Evolutionary conservation across 2,113 vertebrate species (phyloP), one percentile per base, ranked within the genome.

Genomic region (Rhinoderma darwinii): DNA sequence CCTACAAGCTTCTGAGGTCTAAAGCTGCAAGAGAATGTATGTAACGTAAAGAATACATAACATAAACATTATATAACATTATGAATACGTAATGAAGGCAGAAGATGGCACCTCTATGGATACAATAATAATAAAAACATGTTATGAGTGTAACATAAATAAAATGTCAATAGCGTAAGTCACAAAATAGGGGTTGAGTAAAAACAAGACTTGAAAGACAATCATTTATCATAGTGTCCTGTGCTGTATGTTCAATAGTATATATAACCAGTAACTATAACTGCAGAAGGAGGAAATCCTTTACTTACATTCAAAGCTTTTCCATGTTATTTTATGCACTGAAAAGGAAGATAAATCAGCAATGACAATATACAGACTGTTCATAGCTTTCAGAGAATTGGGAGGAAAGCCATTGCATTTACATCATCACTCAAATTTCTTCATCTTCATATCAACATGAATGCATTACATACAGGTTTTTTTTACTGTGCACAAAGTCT

Each of bases 401-500:
- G 56, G 39, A 68, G 27, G 18, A 32, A 84, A 84, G 25, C 83
- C 72, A 84, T 43, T n/a, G 43, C 41, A 54, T 80, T 15, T 39
- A 72, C 54, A 54, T 47, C 50, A 66, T 66, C 41, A 47, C 35
- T 61, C 56, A 37, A 30, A 59, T 63, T 75, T 75, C 68, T 50
- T 74, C 50, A 72, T 54, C 30, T 51, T 78, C 81, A 72, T 86
- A 70, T 59, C 50, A 66, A 70, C 76, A 86, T 86, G 35, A 80
- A 44, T 17, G 78, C 73, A 84, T 84, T 80, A 80, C 72, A 61
- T 59, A 44, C 30, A 68, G 61, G 74, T 43, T 82, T 82, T 87
- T 74, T 82, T 87, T 73, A 27, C 77, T 81, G 25, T 81, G 77
- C 77, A 59, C 73, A 87, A 87, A 82, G 51, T 74, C 78, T 73